Evolutionary conservation across 2,888 invertebrate genomes (phyloP), one percentile per base, ranked within the genome.

Genomic region (Mermis nigrescens): DNA sequence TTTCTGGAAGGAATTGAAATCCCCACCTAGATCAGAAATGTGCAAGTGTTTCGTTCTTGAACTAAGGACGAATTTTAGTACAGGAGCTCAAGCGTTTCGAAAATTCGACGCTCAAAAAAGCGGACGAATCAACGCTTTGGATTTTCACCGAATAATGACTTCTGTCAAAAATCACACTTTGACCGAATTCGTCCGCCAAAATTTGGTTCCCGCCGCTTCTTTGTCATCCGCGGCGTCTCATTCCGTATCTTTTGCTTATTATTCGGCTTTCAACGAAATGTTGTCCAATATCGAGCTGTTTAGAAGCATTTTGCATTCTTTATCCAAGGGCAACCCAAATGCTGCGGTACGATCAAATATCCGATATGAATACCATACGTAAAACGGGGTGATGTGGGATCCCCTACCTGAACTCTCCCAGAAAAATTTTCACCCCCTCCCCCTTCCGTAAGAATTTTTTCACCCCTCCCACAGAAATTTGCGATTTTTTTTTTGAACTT

Each of bases 211-310:
- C 71, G 92, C 91, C 7, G 66, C 68, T 7, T 68, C 68, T 22
- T 12, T 12, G n/a, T 22, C n/a, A 7, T 69, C 74, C 0, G 64
- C 64, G 54, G 28, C 7, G 32, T 81, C 84, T 57, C 82, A 85
- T 64, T 82, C 84, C 74, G 89, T 98, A 68, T 91, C 90, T 74
- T 98, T 92, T 77, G 89, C 95, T 0, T 98, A 90, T 78, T 98
- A 92, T 79, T 91, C 90, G 80, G 95, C 94, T 48, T 95, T 98
- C 79, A 92, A 88, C 75, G 87, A 90, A 0, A 80, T 98, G 29
- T 80, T 98, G 26, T 90, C 92, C 77, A 95, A 98, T 76, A 94
- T 98, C 90, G 98, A 98, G 76, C 79, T 98, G 63, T 85, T 92
- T 64, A 95, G 95, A 77, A 82, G 91, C 63, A 86, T 95, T 60